A percentile compares a stretch with the other conserved stretches of the same genome.
Evolutionary conservation across 2,888 invertebrate species (phyloP).

Genomic region (Caenorhabditis afra): DNA sequence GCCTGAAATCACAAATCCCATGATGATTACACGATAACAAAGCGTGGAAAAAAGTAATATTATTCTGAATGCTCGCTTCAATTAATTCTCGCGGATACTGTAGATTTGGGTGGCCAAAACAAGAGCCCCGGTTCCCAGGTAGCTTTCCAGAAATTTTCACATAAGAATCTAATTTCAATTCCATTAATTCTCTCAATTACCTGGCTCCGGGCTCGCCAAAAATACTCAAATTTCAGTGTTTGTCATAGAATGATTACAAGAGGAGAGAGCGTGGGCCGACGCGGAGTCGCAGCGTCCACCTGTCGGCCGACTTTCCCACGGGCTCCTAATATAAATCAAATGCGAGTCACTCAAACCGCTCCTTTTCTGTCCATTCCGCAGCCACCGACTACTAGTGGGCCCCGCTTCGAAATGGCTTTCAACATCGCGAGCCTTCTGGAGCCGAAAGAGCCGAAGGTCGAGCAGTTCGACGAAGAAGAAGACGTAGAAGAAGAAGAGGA

Average conservation of each 20-base stretch:
- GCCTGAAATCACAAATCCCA: constrained; percentile 27
- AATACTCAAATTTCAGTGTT: constrained; percentile 60
- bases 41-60: constrained; percentile 49
- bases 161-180: constrained; percentile 64
- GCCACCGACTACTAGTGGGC: constrained; percentile 7
- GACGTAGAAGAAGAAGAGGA: not conserved
- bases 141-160: constrained; percentile 46
- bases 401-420: constrained; percentile 52
- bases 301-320: constrained; percentile 60
- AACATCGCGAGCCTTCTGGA: constrained; percentile 58
- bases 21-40: constrained; percentile 44
- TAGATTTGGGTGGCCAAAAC: constrained; percentile 14
- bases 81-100: constrained; percentile 17
- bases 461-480: constrained; percentile 23
- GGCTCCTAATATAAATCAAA: constrained; percentile 56
- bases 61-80: constrained; percentile 54
- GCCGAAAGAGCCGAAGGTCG: constrained; percentile 21
- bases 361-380: constrained; percentile 23
- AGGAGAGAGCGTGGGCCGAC: constrained; percentile 19
- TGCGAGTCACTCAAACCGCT: constrained; percentile 21
- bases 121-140: not conserved
- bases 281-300: constrained; percentile 42
- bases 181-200: constrained; percentile 60
- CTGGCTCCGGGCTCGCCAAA: not conserved
- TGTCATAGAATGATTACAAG: constrained; percentile 58